These are phyloP conservation scores for Argentina silus DNA, from an alignment of 2,797 vertebrate species.

Conservation along the genomic window DNA sequence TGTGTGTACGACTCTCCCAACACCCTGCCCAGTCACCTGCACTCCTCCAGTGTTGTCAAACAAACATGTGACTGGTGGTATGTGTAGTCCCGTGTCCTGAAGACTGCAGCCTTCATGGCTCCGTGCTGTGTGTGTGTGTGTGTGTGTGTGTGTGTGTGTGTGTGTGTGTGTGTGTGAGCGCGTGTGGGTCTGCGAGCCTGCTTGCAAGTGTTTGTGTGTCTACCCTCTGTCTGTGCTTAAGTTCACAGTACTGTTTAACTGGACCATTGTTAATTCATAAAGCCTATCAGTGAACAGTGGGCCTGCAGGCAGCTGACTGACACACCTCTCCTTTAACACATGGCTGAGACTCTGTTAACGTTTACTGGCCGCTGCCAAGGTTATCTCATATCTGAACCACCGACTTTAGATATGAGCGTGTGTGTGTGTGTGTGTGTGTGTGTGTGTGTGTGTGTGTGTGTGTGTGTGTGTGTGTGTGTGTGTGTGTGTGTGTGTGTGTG, in stretches of 20 bases:
- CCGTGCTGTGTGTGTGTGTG: background rate
- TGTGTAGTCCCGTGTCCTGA: background rate
- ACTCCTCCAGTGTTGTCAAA: background rate
- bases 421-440: background rate
- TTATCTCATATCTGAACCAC: constrained; percentile 54
- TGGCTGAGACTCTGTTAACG: constrained; percentile 45
- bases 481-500: background rate
- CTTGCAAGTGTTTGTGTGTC: too few species aligned
- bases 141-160: constrained; percentile 3
- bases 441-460: background rate
- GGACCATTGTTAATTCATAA: constrained; percentile 58
- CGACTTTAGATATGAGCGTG: constrained; percentile 2
- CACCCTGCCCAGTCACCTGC: background rate
- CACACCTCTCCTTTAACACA: constrained; percentile 57
- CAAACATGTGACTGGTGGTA: background rate
- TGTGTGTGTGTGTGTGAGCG: background rate
- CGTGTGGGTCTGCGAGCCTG: background rate
- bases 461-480: background rate
- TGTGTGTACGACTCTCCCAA: constrained; percentile 15
- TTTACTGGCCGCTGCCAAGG: constrained; percentile 45
- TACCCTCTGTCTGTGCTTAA: background rate
- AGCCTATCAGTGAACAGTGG: constrained; percentile 41
- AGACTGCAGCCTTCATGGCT: background rate
- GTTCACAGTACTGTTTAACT: background rate
- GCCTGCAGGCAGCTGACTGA: constrained; percentile 31